Evolutionary conservation across 1,140 invertebrate genomes (phyloP).

Genomic region (Lepidotrigona ventralis): DNA sequence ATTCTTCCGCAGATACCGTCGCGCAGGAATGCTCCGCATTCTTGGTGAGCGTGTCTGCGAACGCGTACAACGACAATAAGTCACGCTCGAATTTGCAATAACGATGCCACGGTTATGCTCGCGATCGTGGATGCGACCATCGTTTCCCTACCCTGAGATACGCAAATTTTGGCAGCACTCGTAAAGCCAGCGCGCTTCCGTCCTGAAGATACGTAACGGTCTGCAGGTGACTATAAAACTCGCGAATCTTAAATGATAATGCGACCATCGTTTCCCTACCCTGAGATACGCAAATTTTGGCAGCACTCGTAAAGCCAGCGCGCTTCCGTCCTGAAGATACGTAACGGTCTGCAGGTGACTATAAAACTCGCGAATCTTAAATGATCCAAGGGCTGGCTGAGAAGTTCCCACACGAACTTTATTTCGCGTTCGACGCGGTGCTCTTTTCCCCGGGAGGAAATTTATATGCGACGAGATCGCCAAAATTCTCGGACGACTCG

Average conservation of each 20-base stretch:
- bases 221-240: no score
- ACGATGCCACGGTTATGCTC: not conserved
- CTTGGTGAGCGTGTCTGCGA: conserved; percentile 22
- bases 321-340: not conserved
- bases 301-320: conserved; percentile 12
- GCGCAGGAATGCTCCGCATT: not conserved
- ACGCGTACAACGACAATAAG: conserved; percentile 28
- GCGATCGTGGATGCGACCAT: not conserved
- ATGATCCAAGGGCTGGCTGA: not conserved
- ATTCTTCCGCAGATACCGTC: conserved; percentile 7
- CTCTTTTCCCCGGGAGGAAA: not conserved
- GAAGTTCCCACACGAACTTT: not conserved
- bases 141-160: not conserved
- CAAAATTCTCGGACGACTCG: not conserved
- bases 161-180: conserved; percentile 38
- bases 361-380: not conserved
- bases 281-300: conserved; percentile 31
- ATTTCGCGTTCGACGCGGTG: not conserved
- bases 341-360: no score
- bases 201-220: not conserved
- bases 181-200: not conserved
- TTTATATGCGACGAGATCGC: not conserved
- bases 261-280: not conserved
- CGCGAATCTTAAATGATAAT: not conserved
- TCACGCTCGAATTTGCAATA: conserved; percentile 38